Percentiles rank a stretch among this genome's conserved stretches.
Conservation (phyloP, 2,113 vertebrate genomes). For the Apistogramma diplotaenia region DNA sequence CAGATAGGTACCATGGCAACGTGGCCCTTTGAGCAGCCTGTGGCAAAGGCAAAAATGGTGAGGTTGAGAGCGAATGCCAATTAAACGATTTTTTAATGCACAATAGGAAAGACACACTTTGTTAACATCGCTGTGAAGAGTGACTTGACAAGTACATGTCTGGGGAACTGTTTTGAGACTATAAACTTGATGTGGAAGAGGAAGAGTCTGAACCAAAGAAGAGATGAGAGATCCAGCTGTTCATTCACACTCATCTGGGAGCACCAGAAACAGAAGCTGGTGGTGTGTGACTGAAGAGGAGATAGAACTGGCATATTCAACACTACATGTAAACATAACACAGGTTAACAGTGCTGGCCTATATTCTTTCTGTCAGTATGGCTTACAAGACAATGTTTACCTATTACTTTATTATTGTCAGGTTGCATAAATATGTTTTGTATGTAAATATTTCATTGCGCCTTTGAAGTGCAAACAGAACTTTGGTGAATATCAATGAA, state of each 20-base stretch:
- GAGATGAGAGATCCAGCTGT: conserved; percentile 14
- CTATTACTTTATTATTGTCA: neutral
- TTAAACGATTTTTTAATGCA: conserved; percentile 49
- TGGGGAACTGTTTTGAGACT: neutral
- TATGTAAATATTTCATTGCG: conserved; percentile 71
- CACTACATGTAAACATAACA: neutral
- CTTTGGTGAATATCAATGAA: conserved; percentile 64
- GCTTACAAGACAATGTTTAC: neutral
- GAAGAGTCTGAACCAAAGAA: neutral
- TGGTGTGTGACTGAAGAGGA: neutral
- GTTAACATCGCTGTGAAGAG: neutral
- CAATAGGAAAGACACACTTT: neutral
- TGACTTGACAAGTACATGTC: neutral
- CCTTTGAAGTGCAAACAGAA: conserved; percentile 84
- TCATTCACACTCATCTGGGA: neutral
- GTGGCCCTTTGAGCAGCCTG: conserved; percentile 13
- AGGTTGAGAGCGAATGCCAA: conserved; percentile 46
- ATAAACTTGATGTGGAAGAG: conserved; percentile 1
- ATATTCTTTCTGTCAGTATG: neutral
- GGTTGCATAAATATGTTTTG: conserved; percentile 70
- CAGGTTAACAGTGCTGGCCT: neutral
- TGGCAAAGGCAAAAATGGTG: conserved; percentile 27
- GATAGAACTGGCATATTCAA: neutral
- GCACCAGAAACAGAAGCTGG: neutral
- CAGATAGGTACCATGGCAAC: conserved; percentile 68